Percentiles rank a stretch among this genome's conserved stretches.
Conservation (phyloP, 2,797 vertebrate genomes). For the Poeciliopsis turneri region DNA sequence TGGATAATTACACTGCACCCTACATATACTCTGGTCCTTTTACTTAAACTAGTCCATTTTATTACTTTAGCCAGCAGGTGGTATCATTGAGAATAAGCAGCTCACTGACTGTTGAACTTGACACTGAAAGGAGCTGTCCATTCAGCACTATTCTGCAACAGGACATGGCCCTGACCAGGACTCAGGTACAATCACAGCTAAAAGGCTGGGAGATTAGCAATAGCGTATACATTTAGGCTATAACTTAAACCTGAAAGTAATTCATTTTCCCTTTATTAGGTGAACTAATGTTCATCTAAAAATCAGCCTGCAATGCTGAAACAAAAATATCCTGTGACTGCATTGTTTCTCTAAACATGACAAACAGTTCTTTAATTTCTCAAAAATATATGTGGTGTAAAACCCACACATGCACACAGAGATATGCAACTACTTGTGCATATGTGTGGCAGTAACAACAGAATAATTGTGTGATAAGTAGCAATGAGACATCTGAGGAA, state of each 20-base stretch:
- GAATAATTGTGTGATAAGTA: too few species aligned
- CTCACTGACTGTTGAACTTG: conserved; percentile 21
- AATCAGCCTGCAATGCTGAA: neutral
- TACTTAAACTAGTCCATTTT: neutral
- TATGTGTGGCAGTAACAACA: too few species aligned
- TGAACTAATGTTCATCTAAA: neutral
- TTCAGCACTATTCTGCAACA: conserved; percentile 76
- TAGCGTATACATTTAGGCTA: neutral
- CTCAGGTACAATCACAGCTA: neutral
- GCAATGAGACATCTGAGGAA: too few species aligned
- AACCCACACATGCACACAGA: neutral
- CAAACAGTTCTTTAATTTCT: neutral
- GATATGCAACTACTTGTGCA: neutral
- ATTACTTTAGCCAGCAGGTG: conserved; percentile 59
- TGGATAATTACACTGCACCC: neutral
- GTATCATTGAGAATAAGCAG: conserved; percentile 45
- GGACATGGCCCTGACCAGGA: conserved; percentile 3
- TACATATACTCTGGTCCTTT: neutral
- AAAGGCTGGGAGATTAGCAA: neutral
- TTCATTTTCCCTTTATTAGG: neutral
- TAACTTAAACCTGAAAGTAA: neutral
- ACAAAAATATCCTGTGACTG: neutral
- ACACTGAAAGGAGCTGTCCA: conserved; percentile 76
- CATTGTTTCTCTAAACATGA: neutral
- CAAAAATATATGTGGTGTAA: neutral